A percentile compares a stretch with the other conserved stretches of the same genome.
These are phyloP conservation scores for Erinaceus europaeus DNA, from an alignment of 2,113 vertebrate species.

Conservation along the genomic window DNA sequence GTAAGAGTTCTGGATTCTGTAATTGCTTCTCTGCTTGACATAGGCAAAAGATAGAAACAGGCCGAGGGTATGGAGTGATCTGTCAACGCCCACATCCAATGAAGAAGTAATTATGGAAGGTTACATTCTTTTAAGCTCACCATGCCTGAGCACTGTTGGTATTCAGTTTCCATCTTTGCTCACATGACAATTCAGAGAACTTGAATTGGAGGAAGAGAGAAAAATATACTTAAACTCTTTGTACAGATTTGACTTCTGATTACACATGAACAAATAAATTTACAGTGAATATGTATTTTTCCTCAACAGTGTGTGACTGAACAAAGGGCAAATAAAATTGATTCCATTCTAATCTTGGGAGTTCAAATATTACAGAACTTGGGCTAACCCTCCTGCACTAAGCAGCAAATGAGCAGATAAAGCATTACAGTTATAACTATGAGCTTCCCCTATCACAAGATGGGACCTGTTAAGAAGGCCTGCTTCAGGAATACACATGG, in stretches of 20 bases:
- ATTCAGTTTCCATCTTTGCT: not conserved
- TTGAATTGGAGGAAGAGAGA: not conserved
- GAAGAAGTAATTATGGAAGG: too few relatives aligned
- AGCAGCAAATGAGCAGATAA: not conserved
- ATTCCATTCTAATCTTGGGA: conserved; percentile 7
- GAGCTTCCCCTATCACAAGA: not conserved
- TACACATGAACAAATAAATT: conserved; percentile 15
- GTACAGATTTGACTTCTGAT: conserved; percentile 30
- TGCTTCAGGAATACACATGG: not conserved
- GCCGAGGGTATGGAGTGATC: too few relatives aligned
- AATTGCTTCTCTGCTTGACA: too few relatives aligned
- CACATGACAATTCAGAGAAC: not conserved
- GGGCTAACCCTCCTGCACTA: not conserved
- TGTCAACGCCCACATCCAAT: too few relatives aligned
- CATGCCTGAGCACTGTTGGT: not conserved
- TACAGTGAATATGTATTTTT: conserved; percentile 50
- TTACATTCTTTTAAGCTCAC: not conserved
- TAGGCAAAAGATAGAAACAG: too few relatives aligned
- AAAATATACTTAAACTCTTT: conserved; percentile 38
- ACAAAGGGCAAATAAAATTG: conserved; percentile 45
- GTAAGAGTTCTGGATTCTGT: too few relatives aligned
- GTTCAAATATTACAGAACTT: conserved; percentile 32
- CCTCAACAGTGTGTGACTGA: not conserved
- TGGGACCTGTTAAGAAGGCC: not conserved
- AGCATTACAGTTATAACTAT: not conserved